Evolutionary conservation across 2,888 invertebrate genomes (phyloP).

Genomic region (Nephrotoma appendiculata): DNA sequence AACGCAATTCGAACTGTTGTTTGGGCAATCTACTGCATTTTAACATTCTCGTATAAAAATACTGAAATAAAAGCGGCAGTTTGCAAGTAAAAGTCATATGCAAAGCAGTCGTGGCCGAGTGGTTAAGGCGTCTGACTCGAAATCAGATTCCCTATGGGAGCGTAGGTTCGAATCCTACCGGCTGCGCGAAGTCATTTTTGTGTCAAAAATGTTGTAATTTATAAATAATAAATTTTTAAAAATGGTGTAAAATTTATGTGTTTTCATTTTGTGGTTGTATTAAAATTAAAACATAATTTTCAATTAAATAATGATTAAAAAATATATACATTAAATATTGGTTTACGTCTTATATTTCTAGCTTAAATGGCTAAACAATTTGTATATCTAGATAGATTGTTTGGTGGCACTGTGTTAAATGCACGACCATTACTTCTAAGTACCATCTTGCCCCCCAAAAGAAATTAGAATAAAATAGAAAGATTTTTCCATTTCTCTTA

Average conservation of each 20-base stretch:
- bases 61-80: no score
- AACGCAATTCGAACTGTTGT: no score
- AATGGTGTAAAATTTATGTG: no score
- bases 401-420: not conserved
- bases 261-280: not conserved
- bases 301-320: not conserved
- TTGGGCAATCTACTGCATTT: no score
- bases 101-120: conserved; percentile 1
- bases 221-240: no score
- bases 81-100: no score
- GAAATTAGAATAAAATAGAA: not conserved
- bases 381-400: not conserved
- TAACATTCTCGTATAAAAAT: no score
- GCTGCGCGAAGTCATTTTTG: not conserved
- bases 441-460: not conserved
- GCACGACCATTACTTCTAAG: not conserved
- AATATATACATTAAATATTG: not conserved
- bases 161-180: conserved; percentile 4
- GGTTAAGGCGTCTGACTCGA: conserved; percentile 6
- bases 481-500: not conserved
- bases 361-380: not conserved
- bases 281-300: not conserved
- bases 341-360: not conserved
- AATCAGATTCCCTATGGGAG: conserved; percentile 5
- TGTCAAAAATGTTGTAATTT: no score